A percentile compares a stretch with the other conserved stretches of the same genome.
These are phyloP conservation scores for Diachrysia chrysitis DNA, from an alignment of 2,888 invertebrate genomes.

Conservation along the genomic window DNA sequence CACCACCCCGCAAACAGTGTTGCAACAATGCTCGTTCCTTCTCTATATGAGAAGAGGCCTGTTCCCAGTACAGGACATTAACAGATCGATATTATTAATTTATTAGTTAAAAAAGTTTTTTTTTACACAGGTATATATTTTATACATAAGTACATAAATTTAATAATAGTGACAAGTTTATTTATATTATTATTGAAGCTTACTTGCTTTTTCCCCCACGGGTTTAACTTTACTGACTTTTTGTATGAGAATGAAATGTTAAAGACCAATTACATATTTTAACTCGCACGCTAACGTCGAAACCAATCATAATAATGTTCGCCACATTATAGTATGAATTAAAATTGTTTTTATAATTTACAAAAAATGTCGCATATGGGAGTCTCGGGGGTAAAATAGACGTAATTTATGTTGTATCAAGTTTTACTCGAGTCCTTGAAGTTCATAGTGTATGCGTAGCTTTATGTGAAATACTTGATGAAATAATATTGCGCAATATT, in stretches of 20 bases:
- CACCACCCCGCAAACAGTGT: too few species aligned
- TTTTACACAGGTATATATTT: too few species aligned
- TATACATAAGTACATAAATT: too few species aligned
- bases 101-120: too few species aligned
- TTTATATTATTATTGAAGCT: too few species aligned
- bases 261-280: neutral
- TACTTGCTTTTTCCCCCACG: too few species aligned
- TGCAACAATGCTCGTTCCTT: too few species aligned
- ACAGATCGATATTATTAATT: too few species aligned
- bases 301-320: neutral
- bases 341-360: conserved; percentile 16
- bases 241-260: neutral
- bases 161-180: too few species aligned
- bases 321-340: conserved; percentile 5
- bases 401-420: neutral
- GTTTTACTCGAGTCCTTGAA: neutral
- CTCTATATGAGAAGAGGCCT: too few species aligned
- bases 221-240: neutral
- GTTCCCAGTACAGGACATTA: too few species aligned
- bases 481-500: too few species aligned
- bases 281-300: neutral
- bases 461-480: neutral
- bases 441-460: neutral
- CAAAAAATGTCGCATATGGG: conserved; percentile 12
- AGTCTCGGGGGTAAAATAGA: conserved; percentile 13